Base-by-base conservation (phyloP, 2,797 vertebrate genomes). In the Halcyon chelicuti region DNA sequence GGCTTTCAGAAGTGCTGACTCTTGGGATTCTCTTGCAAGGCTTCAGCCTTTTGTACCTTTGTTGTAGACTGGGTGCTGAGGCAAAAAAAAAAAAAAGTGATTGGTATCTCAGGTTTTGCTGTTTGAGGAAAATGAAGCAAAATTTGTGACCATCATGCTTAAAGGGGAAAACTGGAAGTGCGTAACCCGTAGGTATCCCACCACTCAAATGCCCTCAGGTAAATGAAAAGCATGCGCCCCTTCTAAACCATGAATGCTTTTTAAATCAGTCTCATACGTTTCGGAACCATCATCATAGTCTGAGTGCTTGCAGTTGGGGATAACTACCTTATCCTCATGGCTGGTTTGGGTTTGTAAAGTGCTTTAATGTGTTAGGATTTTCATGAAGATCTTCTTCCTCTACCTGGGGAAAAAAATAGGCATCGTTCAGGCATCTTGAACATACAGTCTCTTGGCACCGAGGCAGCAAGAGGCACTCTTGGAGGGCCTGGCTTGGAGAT, bases 1-100 rank as follows among this genome's bases (percentile, higher is more conserved):
- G 25, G 78, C 60, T 86, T 88, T 85, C 33, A 5, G 5, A 78
- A 91, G 44, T 86, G 88, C 87, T 70, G 73, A 79, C 66, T 81
- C 66, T 31, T 72, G 79, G 71, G 76, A 49, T 84, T 78, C 49
- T 33, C 31, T 16, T 67, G 66, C 33, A 40, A 22, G 18, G 62
- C 44, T 73, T 5, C 14, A 72, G 40, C 21, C 17, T 78, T 86
- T 73, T 81, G 51, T 74, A 10, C 21, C 14, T 73, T 78, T 88
- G 57, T 12, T n/a, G 31, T 19, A 33, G 16, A 10, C 16, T 35
- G 47, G 35, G 42, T 88, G 65, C 86, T 51, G 57, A 74, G 57
- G 61, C 14, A 37, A 49, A 82, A 42, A 85, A 54, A 20, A 54
- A 19, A 11, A 86, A 31, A 77, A 42, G 40, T 14, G n/a, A 14